A percentile compares a stretch with the other conserved stretches of the same genome.
phyloP scores from a whole-genome alignment of 30 jellyfish, hydroid and myxozoan species.

The Aurelia aurita region DNA sequence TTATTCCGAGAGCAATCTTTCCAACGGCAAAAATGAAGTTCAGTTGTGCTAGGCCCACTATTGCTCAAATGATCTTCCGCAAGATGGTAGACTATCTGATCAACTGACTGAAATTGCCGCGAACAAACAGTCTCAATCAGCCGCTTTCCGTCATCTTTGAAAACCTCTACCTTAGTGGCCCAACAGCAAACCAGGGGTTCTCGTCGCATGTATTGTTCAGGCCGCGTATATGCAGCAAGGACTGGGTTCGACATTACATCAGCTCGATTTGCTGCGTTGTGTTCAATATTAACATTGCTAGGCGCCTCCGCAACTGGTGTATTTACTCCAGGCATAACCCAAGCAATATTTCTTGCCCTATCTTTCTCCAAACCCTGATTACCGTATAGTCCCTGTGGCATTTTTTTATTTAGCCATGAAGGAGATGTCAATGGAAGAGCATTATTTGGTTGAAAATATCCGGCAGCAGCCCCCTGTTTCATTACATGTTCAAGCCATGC shows the following conservation, averaged over 20 bases:
- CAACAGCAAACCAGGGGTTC: slow-evolving; percentile 68
- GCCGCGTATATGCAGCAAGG: slow-evolving; percentile 62
- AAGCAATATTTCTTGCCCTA: slow-evolving; percentile 23
- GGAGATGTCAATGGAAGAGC: slow-evolving; percentile 44
- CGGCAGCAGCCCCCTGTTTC: slow-evolving; percentile 63
- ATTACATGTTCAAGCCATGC: slow-evolving; percentile 60
- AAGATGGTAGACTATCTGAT: slow-evolving; percentile 87
- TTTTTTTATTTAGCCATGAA: slow-evolving; percentile 42
- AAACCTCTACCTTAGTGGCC: slow-evolving; percentile 53
- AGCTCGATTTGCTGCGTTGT: slow-evolving; percentile 21
- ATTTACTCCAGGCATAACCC: slow-evolving; percentile 55
- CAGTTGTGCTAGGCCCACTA: slow-evolving; percentile 81
- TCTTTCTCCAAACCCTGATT: slow-evolving; percentile 47
- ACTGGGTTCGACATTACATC: slow-evolving; percentile 49
- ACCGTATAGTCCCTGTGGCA: not conserved
- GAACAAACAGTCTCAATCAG: slow-evolving; percentile 59
- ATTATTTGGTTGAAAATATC: slow-evolving; percentile 32
- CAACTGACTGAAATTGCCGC: slow-evolving; percentile 76
- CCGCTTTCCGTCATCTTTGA: slow-evolving; percentile 46
- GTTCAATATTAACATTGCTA: not conserved
- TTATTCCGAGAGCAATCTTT: slow-evolving; percentile 87
- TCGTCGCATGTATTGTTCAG: slow-evolving; percentile 65
- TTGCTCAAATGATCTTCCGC: slow-evolving; percentile 88
- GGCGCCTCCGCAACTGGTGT: slow-evolving; percentile 35
- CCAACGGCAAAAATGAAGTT: slow-evolving; percentile 92